A percentile compares a stretch with the other conserved stretches of the same genome.
These are phyloP conservation scores for Bothrops jararaca DNA, from an alignment of 2,113 vertebrate genomes.

Conservation along the genomic window DNA sequence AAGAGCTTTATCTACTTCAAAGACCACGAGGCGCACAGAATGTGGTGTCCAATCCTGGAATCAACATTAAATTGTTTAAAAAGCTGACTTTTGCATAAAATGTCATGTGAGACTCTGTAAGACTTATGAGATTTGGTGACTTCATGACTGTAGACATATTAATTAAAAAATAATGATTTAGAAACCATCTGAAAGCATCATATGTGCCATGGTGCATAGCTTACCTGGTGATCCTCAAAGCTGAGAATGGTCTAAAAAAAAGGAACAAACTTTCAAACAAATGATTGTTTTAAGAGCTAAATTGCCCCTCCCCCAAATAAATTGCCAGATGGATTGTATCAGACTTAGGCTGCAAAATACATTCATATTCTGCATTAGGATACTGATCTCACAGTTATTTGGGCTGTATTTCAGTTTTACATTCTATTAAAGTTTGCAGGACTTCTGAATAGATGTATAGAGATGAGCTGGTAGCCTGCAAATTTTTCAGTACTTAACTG, in stretches of 20 bases:
- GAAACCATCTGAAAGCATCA: not conserved
- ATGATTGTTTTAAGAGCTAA: not conserved
- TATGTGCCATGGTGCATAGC: not conserved
- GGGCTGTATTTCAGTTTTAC: not conserved
- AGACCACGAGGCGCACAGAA: not conserved
- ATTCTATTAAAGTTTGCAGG: not conserved
- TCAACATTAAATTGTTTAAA: not conserved
- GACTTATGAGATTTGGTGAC: not conserved
- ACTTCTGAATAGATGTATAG: not conserved
- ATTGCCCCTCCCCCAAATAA: not conserved
- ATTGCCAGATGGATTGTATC: not conserved
- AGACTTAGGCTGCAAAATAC: not conserved
- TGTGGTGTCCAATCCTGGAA: not conserved
- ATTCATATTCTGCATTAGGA: not conserved
- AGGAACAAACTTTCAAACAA: not conserved
- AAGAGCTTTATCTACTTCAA: not conserved
- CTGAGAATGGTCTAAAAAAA: not conserved
- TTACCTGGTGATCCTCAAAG: not conserved
- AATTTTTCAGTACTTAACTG: not conserved
- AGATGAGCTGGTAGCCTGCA: not conserved
- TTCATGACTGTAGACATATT: not conserved
- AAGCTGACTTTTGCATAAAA: not conserved
- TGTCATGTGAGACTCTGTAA: not conserved
- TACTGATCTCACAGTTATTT: not conserved
- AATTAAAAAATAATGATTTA: not conserved